These are phyloP conservation scores for Melanostoma mellinum DNA, from an alignment of 2,888 invertebrate species.

Conservation along the genomic window DNA sequence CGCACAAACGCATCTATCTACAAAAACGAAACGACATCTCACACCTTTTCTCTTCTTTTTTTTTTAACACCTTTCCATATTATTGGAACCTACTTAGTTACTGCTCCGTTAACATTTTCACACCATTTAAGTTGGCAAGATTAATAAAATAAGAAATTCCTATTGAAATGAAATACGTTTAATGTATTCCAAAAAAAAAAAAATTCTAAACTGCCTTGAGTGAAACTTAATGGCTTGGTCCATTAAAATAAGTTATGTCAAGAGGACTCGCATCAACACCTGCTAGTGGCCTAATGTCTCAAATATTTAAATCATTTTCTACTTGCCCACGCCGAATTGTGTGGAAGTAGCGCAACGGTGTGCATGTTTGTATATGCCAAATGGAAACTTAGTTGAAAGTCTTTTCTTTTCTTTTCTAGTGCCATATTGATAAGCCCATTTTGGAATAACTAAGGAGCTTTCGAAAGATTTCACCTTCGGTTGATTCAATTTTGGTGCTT, in stretches of 20 bases:
- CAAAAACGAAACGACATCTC: too few relatives aligned
- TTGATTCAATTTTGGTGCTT: slow-evolving; percentile 71
- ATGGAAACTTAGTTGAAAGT: neutral
- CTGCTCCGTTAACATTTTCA: slow-evolving; percentile 20
- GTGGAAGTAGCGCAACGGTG: neutral
- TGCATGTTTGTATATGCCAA: too few relatives aligned
- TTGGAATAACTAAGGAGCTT: slow-evolving; percentile 55
- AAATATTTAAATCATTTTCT: slow-evolving; percentile 61
- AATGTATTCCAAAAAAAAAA: slow-evolving; percentile 45
- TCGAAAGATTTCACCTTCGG: slow-evolving; percentile 59
- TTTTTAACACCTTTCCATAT: neutral
- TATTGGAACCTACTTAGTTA: slow-evolving; percentile 7
- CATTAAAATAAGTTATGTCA: slow-evolving; percentile 72
- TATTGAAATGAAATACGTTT: slow-evolving; percentile 49
- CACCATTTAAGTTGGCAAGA: slow-evolving; percentile 48
- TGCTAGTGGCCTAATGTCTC: slow-evolving; percentile 65
- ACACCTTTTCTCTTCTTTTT: slow-evolving; percentile 2
- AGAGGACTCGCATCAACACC: slow-evolving; percentile 64
- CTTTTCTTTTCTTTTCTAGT: neutral
- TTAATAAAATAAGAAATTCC: slow-evolving; percentile 68
- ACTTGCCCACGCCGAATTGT: neutral
- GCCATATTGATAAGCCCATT: slow-evolving; percentile 67
- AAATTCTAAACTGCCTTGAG: slow-evolving; percentile 38
- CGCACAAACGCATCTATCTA: too few relatives aligned
- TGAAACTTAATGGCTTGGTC: slow-evolving; percentile 62